Evolutionary conservation across 2,113 vertebrate genomes (phyloP).

Genomic region (Chionis minor): DNA sequence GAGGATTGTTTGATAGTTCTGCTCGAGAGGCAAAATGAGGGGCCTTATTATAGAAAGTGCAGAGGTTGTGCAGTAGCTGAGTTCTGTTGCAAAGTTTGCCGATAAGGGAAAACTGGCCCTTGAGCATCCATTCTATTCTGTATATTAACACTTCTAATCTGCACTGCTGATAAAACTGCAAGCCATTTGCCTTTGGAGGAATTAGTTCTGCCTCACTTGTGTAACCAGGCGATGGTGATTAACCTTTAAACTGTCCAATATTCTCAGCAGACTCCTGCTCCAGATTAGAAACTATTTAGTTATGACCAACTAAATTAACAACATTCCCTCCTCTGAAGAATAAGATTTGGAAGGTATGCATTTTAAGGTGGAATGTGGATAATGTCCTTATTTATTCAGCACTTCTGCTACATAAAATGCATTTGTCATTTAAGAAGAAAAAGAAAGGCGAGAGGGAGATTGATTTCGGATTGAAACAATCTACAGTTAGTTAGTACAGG

Average conservation of each 20-base stretch:
- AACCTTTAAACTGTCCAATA: conserved; percentile 99
- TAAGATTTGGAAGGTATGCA: conserved; percentile 81
- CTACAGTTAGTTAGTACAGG: neutral
- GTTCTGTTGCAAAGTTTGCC: conserved; percentile 99
- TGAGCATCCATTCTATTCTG: conserved; percentile 99
- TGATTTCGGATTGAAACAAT: neutral
- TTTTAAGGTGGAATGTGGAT: conserved; percentile 83
- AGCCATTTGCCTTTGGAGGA: conserved; percentile 99
- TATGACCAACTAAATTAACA: conserved; percentile 99
- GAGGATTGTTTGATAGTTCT: conserved; percentile 98
- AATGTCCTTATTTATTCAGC: conserved; percentile 66
- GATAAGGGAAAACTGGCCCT: conserved; percentile 99
- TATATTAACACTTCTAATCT: conserved; percentile 99
- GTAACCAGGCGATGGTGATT: conserved; percentile 99
- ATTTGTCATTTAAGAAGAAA: neutral
- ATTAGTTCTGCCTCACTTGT: conserved; percentile 99
- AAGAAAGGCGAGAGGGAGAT: neutral
- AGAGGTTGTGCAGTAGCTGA: conserved; percentile 93
- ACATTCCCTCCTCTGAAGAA: conserved; percentile 85
- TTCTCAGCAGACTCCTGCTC: conserved; percentile 98
- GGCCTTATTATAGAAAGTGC: conserved; percentile 96
- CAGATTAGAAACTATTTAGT: conserved; percentile 99
- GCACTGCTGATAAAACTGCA: conserved; percentile 98
- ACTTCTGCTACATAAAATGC: neutral
- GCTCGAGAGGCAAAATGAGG: conserved; percentile 99